Conservation (phyloP, 2,888 invertebrate species). For the Prosapia bicincta region DNA sequence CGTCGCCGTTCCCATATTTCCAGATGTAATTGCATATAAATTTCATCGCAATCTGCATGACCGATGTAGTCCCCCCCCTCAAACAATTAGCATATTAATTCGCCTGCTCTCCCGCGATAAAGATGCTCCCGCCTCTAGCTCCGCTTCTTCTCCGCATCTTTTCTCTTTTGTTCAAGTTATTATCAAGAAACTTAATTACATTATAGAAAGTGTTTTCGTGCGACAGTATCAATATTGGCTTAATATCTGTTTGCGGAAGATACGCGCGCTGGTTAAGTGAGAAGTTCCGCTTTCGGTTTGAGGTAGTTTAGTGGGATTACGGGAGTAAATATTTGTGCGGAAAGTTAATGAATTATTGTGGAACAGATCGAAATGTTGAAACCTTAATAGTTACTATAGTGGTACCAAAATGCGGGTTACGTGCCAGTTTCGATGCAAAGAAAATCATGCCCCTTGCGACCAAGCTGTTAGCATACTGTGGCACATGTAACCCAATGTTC, state of each 20-base stretch:
- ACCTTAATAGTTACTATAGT: too few species aligned
- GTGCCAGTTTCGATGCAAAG: too few species aligned
- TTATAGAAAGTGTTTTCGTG: neutral
- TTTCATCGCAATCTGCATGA: neutral
- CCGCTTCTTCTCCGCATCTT: neutral
- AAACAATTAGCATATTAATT: slow-evolving; percentile 2
- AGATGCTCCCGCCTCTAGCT: neutral
- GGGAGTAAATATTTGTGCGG: neutral
- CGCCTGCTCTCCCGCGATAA: neutral
- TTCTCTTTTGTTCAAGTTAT: neutral
- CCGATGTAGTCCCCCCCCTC: neutral
- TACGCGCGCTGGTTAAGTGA: neutral
- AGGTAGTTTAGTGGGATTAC: neutral
- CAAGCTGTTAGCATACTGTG: too few species aligned
- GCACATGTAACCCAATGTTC: too few species aligned
- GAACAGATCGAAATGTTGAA: too few species aligned
- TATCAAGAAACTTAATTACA: neutral
- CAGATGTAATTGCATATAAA: slow-evolving; percentile 2
- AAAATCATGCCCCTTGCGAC: too few species aligned
- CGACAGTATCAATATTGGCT: neutral
- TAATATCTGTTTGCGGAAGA: neutral
- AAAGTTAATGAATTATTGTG: too few species aligned
- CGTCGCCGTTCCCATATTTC: neutral
- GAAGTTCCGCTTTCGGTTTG: neutral
- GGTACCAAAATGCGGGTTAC: too few species aligned